Base-by-base conservation (phyloP, 1,140 invertebrate species). In the Pachypeltis micranthus region DNA sequence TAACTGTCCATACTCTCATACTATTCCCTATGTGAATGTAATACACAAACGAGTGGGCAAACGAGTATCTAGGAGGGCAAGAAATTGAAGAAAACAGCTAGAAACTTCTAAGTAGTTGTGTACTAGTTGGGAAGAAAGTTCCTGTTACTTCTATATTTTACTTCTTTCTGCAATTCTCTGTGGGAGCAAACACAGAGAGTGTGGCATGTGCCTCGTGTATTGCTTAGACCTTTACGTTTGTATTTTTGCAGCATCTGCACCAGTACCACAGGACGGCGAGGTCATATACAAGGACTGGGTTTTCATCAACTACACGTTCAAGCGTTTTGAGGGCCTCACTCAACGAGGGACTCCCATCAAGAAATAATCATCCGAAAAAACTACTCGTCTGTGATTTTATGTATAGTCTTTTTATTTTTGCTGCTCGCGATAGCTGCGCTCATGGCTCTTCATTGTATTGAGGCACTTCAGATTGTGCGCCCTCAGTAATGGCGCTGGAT, bases 241-340 rank as follows among this genome's bases (percentile, higher is more conserved):
- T 39, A 10, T 69, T 67, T 73, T 79, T 84, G 39, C 78, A 90
- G 88, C 90, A 68, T 83, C 89, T 64, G 87, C 88, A 59, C 87
- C 90, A 24, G 80, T 86, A 72, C 81, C 86, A 44, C 85, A 88
- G 74, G 88, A 90, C 70, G 88, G 88, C 58, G 89, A 91, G 74
- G 84, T 88, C 63, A 86, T 85, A 66, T 89, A 91, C 76, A 97
- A 97, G 78, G 95, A 98, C 78, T 98, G 93, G 94, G 94, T 98
- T 58, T 99, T 99, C 76, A 96, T 99, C 71, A 98, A 99, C 78
- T 99, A 99, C 76, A 99, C 96, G 64, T 99, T 97, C 80, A 97
- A 98, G 76, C 82, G 96, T 66, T 99, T 99, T 75, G 95, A 99
- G 76, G 94, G 93, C 51, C 80, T 97, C 31, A 96, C 93, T 21